Evolutionary conservation across 2,888 invertebrate species (phyloP), one percentile per base, ranked within the genome.

Genomic region (Idaea biselata): DNA sequence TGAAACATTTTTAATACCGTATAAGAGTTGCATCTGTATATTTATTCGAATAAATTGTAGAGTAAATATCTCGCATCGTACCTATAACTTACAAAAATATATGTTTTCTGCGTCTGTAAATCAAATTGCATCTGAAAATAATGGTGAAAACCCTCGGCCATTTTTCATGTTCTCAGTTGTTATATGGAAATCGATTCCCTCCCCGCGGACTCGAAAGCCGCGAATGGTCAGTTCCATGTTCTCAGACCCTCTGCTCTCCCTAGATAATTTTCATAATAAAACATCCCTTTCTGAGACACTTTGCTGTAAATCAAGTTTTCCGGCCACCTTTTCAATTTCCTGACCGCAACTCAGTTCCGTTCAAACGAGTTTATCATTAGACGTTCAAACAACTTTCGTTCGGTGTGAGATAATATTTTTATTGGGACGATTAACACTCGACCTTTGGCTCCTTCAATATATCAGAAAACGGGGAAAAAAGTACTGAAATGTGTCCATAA

Each of bases 191-290:
- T 79, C 76, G 77, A 75, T 75, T 68, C 74, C 11, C 11, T 44
- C 44, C 44, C 44, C 44, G 44, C 44, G 44, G 44, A 44, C 44
- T 44, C 67, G 74, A 73, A 73, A 76, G 72, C 79, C 76, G 74
- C 72, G 77, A 77, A 76, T 79, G 75, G 74, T 72, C 75, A 73
- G 74, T 72, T 70, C 71, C 73, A 74, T 76, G 75, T 72, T 72
- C 69, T 69, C 73, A 70, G 63, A 74, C 78, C 78, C 69, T 72
- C 75, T 74, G 76, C 75, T 76, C 73, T 78, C 78, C 79, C 71
- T 77, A 82, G 86, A 87, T 88, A 88, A 88, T 88, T 88, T 87
- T 88, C 84, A 87, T 85, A 86, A 85, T 88, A 88, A 86, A 88
- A 86, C 84, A 87, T 86, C 87, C 88, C 87, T 86, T 87, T 86